phyloP scores from a whole-genome alignment of 2,888 invertebrate species.

The Ophion ventricosus region DNA sequence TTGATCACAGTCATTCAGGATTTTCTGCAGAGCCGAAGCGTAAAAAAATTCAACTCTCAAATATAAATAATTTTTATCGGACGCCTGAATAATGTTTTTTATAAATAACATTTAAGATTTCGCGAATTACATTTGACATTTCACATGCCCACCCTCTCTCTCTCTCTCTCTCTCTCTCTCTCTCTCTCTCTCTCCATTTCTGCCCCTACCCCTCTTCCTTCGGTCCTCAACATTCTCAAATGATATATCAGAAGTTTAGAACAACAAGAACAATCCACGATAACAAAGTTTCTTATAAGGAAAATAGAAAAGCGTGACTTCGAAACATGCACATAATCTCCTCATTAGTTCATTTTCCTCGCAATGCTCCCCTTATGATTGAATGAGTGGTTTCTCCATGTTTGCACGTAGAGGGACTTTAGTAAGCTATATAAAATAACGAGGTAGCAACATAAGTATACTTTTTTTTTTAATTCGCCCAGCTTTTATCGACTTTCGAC shows the following conservation, averaged over 20 bases:
- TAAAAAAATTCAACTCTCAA: not conserved
- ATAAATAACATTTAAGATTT: not conserved
- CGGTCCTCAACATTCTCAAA: not conserved
- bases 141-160: not conserved
- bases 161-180: not conserved
- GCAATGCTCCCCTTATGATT: not conserved
- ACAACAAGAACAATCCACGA: not conserved
- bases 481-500: not conserved
- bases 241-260: not conserved
- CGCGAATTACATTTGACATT: not conserved
- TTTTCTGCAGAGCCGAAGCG: not conserved
- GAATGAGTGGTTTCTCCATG: not conserved
- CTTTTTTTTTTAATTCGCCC: not conserved
- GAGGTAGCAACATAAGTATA: not conserved
- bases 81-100: not conserved
- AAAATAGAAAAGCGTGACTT: not conserved
- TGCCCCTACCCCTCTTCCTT: not conserved
- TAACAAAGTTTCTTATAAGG: not conserved
- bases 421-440: not conserved
- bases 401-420: not conserved
- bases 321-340: not conserved
- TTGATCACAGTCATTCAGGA: not conserved
- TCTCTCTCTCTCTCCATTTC: not conserved
- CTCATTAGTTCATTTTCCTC: not conserved
- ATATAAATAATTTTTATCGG: not conserved